Conservation (phyloP, 2,888 invertebrate genomes). For the Eupeodes latifasciatus region DNA sequence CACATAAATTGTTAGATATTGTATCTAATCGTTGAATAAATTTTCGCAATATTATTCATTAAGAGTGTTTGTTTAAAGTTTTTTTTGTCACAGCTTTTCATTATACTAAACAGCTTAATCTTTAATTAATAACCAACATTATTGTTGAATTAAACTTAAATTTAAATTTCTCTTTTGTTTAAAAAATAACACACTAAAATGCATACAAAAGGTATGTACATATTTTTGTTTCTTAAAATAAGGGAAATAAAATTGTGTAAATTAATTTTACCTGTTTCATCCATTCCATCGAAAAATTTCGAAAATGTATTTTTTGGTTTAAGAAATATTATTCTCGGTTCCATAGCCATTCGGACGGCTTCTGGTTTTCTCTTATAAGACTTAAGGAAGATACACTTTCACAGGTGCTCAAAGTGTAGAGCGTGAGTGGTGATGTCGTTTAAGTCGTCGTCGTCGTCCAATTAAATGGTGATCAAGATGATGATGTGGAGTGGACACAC, state of each 20-base stretch:
- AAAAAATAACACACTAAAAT: constrained; percentile 21
- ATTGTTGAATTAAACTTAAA: background rate
- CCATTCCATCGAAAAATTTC: constrained; percentile 74
- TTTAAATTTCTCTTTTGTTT: background rate
- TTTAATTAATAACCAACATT: background rate
- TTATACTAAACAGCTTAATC: background rate
- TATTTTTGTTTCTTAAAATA: background rate
- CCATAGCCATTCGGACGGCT: constrained; percentile 68
- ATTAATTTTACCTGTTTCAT: constrained; percentile 64
- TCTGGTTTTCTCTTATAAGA: constrained; percentile 2
- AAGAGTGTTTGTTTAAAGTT: background rate
- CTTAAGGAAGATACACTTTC: background rate
- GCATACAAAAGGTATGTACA: background rate
- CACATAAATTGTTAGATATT: background rate
- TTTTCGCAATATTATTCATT: constrained; percentile 3
- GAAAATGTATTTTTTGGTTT: constrained; percentile 74
- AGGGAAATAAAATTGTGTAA: background rate
- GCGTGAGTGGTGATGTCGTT: background rate
- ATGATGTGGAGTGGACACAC: constrained; percentile 19
- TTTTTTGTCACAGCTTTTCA: background rate
- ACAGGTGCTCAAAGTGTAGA: constrained; percentile 14
- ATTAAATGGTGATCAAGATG: constrained; percentile 2
- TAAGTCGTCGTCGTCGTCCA: background rate
- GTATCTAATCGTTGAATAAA: constrained; percentile 9
- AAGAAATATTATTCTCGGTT: constrained; percentile 73